Conservation (phyloP, 2,888 invertebrate genomes). For the Anaspis maculata region DNA sequence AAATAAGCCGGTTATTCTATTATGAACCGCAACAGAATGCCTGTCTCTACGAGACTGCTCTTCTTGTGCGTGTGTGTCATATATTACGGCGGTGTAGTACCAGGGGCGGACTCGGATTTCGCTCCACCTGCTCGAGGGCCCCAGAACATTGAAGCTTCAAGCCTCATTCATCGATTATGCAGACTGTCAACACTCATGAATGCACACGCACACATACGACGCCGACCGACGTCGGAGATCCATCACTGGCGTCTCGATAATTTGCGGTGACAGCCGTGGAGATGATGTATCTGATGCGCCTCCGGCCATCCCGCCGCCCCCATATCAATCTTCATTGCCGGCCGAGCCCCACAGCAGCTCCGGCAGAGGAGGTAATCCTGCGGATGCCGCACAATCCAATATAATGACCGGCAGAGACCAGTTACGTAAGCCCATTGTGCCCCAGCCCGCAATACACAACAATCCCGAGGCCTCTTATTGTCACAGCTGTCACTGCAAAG, state of each 20-base stretch:
- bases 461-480: constrained; percentile 28
- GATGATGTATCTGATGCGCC: constrained; percentile 38
- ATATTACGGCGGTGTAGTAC: too few species aligned
- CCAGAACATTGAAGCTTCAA: too few species aligned
- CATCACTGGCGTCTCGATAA: constrained; percentile 36
- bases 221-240: constrained; percentile 23
- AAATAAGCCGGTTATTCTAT: constrained; percentile 42
- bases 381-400: constrained; percentile 35
- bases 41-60: constrained; percentile 22
- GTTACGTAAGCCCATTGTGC: constrained; percentile 28
- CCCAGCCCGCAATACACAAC: too few species aligned
- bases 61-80: too few species aligned
- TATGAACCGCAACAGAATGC: constrained; percentile 36
- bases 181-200: constrained; percentile 11
- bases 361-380: constrained; percentile 32
- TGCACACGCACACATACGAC: too few species aligned
- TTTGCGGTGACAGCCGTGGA: constrained; percentile 37
- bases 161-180: constrained; percentile 11
- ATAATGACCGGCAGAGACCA: constrained; percentile 34
- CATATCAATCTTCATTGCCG: constrained; percentile 37
- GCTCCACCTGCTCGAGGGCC: too few species aligned
- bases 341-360: too few species aligned
- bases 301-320: constrained; percentile 26
- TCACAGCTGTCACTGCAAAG: constrained; percentile 34
- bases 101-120: too few species aligned